Percentiles rank a stretch among this genome's conserved stretches.
Conservation (phyloP, 2,888 invertebrate genomes). For the Uropetala carovei region DNA sequence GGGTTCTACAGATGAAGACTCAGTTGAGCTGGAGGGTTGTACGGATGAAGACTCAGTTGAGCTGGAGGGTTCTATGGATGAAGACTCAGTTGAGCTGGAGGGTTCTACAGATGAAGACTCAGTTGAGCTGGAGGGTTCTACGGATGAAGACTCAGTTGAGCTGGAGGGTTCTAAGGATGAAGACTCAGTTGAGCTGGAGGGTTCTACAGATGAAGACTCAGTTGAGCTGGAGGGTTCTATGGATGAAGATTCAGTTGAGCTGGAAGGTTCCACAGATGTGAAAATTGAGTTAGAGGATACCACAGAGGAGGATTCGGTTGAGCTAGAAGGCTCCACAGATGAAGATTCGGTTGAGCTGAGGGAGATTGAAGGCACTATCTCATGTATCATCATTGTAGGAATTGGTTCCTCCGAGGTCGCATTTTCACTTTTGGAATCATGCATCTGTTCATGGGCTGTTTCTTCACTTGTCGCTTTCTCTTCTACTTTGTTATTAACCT, state of each 20-base stretch:
- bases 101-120: conserved; percentile 36
- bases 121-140: neutral
- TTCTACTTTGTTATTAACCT: conserved; percentile 41
- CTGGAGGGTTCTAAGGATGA: conserved; percentile 44
- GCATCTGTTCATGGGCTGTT: neutral
- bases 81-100: conserved; percentile 38
- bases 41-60: too few species aligned
- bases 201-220: conserved; percentile 30
- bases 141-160: conserved; percentile 36
- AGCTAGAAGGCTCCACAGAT: conserved; percentile 19
- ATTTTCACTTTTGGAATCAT: neutral
- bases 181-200: neutral
- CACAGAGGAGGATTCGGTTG: conserved; percentile 27
- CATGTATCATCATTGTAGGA: conserved; percentile 48
- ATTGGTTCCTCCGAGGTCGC: conserved; percentile 16
- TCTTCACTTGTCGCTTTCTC: neutral
- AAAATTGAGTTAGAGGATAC: too few species aligned
- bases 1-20: conserved; percentile 24
- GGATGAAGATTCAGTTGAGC: neutral
- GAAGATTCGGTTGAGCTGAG: conserved; percentile 5
- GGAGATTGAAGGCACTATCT: neutral
- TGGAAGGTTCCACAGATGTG: too few species aligned
- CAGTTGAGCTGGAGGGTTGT: too few species aligned
- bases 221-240: conserved; percentile 45
- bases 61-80: neutral